Evolutionary conservation across 2,113 vertebrate species (phyloP).

Genomic region (Dipodomys merriami): DNA sequence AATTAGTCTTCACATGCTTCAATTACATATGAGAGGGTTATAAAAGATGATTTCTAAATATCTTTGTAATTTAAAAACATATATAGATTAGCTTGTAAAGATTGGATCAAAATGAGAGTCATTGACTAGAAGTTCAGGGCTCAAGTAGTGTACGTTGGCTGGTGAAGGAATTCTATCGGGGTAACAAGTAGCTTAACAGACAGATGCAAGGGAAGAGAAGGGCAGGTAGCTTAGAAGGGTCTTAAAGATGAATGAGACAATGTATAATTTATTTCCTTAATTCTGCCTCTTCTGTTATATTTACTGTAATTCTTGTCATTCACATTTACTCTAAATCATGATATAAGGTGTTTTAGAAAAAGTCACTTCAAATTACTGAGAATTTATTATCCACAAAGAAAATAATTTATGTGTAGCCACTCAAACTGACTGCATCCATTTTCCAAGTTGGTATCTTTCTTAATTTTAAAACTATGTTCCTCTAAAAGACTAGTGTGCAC

Average conservation of each 20-base stretch:
- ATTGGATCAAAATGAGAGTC: not conserved
- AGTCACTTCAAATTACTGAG: conserved; percentile 1
- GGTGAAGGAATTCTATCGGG: not conserved
- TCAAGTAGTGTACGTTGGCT: not conserved
- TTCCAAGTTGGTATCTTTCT: not conserved
- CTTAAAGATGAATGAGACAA: not conserved
- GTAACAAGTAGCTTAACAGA: not conserved
- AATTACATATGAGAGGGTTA: not conserved
- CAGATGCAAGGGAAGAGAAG: not conserved
- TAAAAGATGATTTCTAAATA: conserved; percentile 1
- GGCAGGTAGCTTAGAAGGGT: not conserved
- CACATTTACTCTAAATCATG: not conserved
- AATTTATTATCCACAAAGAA: not conserved
- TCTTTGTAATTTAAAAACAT: conserved; percentile 37
- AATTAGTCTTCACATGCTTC: conserved; percentile 4
- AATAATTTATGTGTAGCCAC: not conserved
- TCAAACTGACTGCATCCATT: not conserved
- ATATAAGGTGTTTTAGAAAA: not conserved
- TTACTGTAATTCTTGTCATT: not conserved
- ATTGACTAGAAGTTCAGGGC: not conserved
- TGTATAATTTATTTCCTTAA: not conserved
- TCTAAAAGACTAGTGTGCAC: not conserved
- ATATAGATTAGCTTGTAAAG: not conserved
- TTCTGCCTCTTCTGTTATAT: not conserved
- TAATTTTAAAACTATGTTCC: conserved; percentile 18